Percentiles rank a stretch among this genome's conserved stretches.
Evolutionary conservation across 1,140 invertebrate genomes (phyloP).

Genomic region (Calephelis virginiensis): DNA sequence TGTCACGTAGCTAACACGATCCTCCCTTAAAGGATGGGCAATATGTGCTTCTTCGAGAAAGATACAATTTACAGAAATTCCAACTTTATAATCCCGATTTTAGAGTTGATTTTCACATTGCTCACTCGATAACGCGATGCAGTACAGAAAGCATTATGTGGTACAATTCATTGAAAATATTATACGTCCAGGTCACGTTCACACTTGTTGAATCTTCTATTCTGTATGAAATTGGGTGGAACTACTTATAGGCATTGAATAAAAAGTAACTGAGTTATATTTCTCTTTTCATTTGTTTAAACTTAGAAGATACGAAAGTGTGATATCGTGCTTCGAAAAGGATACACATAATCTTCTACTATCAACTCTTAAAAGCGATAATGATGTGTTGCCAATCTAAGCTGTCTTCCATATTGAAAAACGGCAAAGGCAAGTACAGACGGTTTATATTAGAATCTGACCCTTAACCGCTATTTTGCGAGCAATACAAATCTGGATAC

Average conservation of each 20-base stretch:
- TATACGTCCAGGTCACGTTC: conserved; percentile 26
- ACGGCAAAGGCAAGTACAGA: no score
- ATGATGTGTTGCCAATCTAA: no score
- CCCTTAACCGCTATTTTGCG: no score
- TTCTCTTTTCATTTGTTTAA: no score
- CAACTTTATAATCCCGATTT: neutral
- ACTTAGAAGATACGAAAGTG: no score
- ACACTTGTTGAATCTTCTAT: conserved; percentile 30
- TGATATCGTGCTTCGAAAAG: no score
- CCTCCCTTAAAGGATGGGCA: conserved; percentile 9
- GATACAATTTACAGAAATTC: neutral
- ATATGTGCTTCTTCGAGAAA: conserved; percentile 4
- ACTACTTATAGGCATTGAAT: conserved; percentile 20
- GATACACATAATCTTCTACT: no score
- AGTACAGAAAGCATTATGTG: conserved; percentile 10
- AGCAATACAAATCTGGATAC: no score
- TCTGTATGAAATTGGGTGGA: conserved; percentile 25
- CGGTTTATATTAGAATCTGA: no score
- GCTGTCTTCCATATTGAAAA: no score
- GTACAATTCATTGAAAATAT: conserved; percentile 14
- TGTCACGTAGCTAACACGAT: conserved; percentile 14
- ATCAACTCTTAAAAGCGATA: no score
- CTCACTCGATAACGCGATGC: neutral
- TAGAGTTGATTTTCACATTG: neutral
- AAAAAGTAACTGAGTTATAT: neutral